Evolutionary conservation across 2,888 invertebrate genomes (phyloP), one percentile per base, ranked within the genome.

Genomic region (Drosophila kokeensis): DNA sequence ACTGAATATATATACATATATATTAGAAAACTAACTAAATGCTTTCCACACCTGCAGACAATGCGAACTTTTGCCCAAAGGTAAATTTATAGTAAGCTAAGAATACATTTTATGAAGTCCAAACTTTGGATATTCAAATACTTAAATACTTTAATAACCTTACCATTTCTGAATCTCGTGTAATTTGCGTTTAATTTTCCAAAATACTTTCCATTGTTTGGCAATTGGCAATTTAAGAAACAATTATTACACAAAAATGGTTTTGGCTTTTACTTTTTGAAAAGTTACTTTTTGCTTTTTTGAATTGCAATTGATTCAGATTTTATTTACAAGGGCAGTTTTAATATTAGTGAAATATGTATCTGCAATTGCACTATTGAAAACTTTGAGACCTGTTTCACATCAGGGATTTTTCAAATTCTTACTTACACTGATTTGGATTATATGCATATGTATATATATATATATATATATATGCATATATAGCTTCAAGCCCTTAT

Each of bases 401-500:
- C n/a, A 21, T 42, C 42, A 13, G 42, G 21, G 42, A 42, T 6
- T 42, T 42, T 21, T 21, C 11, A 42, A 42, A 42, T 21, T 45
- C 24, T 45, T 45, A 24, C 21, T 7, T 15, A 24, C 21, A 15
- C 8, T 13, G 15, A 24, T 45, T 27, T 45, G 13, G 21, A 10
- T 21, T 42, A 42, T 42, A 42, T 21, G 11, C 11, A 40, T 4
- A n/a, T 3, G n/a, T n/a, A 38, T 40, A n/a, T n/a, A 40, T n/a
- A n/a, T 38, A 18, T 8, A 36, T 15, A 36, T 36, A 6, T 6
- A 5, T 34, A 34, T 10, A 30, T 30, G 10, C 10, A 30, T 32
- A 32, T 11, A 32, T 32, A 32, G 27, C 30, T 45, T 59, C 81
- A 65, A 76, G 81, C 21, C 11, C 24, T 34, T 13, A 32, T 27